A percentile compares a stretch with the other conserved stretches of the same genome.
Conservation (phyloP, 2,888 invertebrate genomes). For the Coelopa pilipes region DNA sequence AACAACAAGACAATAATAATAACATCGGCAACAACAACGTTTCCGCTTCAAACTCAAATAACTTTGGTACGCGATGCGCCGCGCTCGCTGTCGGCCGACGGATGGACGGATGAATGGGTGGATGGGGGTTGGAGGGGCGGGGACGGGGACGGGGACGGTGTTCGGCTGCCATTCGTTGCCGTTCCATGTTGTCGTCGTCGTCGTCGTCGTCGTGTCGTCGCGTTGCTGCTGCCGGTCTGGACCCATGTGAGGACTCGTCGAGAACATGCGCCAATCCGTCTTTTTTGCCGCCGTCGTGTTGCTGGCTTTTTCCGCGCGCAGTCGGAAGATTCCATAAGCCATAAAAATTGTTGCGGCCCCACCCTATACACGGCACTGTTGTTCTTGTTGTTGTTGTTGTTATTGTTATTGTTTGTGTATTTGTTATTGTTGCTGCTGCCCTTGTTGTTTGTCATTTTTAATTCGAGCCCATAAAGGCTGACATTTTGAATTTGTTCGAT, state of each 20-base stretch:
- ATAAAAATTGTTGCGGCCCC: constrained; percentile 36
- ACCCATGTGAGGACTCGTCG: constrained; percentile 16
- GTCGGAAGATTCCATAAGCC: constrained; percentile 28
- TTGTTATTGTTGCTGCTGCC: constrained; percentile 9
- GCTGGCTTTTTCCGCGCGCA: not conserved
- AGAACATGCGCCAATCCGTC: constrained; percentile 8
- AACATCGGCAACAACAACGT: not conserved
- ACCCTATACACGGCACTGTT: not conserved
- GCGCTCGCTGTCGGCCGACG: not conserved
- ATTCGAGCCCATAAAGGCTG: constrained; percentile 42
- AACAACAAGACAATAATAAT: not conserved
- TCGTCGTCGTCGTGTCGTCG: too few relatives aligned
- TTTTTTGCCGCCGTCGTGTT: not conserved
- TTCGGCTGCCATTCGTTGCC: not conserved
- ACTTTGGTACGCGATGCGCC: constrained; percentile 15
- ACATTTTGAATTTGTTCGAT: constrained; percentile 44
- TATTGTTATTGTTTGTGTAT: too few relatives aligned
- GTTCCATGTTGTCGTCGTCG: not conserved
- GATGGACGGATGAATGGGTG: too few relatives aligned
- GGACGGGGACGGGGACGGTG: not conserved
- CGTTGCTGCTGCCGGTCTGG: not conserved
- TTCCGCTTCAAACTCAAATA: constrained; percentile 20
- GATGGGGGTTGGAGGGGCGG: not conserved
- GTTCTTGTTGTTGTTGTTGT: constrained; percentile 10
- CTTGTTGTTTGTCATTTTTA: constrained; percentile 38